Conservation (phyloP, 2,797 vertebrate species). For the Menidia menidia region DNA sequence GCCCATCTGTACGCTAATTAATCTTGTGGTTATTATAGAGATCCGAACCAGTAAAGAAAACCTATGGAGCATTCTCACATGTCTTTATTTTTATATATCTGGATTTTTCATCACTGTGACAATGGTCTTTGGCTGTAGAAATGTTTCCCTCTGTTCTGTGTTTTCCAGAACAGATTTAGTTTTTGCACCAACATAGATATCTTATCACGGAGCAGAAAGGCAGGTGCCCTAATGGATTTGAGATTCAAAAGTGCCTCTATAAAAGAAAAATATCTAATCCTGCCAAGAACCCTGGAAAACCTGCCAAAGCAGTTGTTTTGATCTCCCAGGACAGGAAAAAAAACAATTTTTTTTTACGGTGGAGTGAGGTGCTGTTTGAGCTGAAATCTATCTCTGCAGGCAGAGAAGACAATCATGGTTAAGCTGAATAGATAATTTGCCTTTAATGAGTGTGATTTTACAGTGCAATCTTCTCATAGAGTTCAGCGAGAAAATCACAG, state of each 20-base stretch:
- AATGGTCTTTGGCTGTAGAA: constrained; percentile 1
- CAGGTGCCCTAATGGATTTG: constrained; percentile 1
- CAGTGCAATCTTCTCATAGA: constrained; percentile 32
- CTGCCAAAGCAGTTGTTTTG: constrained; percentile 16
- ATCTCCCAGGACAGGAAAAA: constrained; percentile 8
- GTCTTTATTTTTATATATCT: constrained; percentile 7
- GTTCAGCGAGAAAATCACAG: constrained; percentile 38
- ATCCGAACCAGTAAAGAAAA: constrained; percentile 21
- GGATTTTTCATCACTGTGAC: constrained; percentile 21
- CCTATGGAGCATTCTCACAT: not conserved
- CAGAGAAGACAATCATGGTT: constrained; percentile 21
- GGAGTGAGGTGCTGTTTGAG: constrained; percentile 1
- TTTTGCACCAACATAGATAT: not conserved
- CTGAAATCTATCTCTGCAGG: constrained; percentile 10
- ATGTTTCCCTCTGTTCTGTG: not conserved
- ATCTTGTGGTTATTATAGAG: constrained; percentile 14
- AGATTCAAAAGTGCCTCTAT: constrained; percentile 23
- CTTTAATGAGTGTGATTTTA: constrained; percentile 43
- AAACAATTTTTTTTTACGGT: not conserved
- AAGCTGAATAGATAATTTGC: constrained; percentile 33
- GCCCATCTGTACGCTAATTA: constrained; percentile 16
- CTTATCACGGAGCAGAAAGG: not conserved
- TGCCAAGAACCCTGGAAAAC: constrained; percentile 16
- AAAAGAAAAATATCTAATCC: constrained; percentile 9
- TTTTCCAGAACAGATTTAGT: not conserved